Percentiles rank a stretch among this genome's conserved stretches.
Evolutionary conservation across 2,797 vertebrate genomes (phyloP).

Genomic region (Neopelma chrysocephalum): DNA sequence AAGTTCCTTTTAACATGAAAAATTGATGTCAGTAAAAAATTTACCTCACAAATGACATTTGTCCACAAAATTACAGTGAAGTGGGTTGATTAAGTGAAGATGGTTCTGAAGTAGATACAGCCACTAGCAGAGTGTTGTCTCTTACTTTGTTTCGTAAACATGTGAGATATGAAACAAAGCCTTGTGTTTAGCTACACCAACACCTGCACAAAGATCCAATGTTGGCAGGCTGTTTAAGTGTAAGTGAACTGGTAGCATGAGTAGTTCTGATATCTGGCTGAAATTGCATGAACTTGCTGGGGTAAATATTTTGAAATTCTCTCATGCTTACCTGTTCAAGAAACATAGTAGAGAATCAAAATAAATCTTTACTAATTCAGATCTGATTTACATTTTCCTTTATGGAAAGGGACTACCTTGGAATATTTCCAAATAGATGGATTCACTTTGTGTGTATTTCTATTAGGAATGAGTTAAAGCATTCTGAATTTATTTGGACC

Average conservation of each 20-base stretch:
- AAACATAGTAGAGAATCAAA: conserved; percentile 41
- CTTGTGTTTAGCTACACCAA: not conserved
- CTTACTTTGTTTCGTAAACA: not conserved
- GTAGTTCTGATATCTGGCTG: not conserved
- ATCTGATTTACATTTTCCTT: conserved; percentile 62
- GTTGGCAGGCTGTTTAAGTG: not conserved
- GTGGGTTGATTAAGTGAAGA: not conserved
- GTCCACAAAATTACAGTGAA: not conserved
- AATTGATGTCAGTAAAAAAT: not conserved
- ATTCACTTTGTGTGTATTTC: conserved; percentile 50
- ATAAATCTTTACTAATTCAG: conserved; percentile 57
- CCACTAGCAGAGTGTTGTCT: not conserved
- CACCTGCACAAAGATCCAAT: not conserved
- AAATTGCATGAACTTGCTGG: not conserved
- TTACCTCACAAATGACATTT: not conserved
- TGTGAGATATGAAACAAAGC: not conserved
- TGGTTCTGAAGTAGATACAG: not conserved
- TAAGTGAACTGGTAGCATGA: not conserved
- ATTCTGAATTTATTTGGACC: conserved; percentile 52
- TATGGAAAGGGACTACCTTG: conserved; percentile 49
- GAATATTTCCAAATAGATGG: conserved; percentile 50
- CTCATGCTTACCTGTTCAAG: conserved; percentile 30
- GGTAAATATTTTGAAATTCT: conserved; percentile 15
- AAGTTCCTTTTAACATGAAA: not conserved
- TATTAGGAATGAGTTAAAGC: conserved; percentile 66